Percentiles rank a stretch among this genome's conserved stretches.
Conservation (phyloP, 2,113 vertebrate genomes). For the Agelaius phoeniceus region DNA sequence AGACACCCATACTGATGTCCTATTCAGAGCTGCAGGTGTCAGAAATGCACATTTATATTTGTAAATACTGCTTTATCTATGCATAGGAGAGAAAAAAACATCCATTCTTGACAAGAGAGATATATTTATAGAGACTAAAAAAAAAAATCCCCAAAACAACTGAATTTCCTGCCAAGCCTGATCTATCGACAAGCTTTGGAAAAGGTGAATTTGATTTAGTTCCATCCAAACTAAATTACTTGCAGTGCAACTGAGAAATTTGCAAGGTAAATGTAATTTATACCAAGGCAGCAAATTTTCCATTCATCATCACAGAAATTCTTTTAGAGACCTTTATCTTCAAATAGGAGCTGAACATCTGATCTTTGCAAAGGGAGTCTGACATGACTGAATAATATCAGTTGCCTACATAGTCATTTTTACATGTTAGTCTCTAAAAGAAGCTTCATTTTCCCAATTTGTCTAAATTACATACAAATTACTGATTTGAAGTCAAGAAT, state of each 20-base stretch:
- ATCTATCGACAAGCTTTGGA: conserved; percentile 7
- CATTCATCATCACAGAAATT: conserved; percentile 4
- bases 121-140: not conserved
- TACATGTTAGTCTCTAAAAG: not conserved
- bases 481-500: not conserved
- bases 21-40: not conserved
- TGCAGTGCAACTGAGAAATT: conserved; percentile 27
- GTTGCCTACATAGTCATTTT: not conserved
- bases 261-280: conserved; percentile 64
- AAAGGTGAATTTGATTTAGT: conserved; percentile 61
- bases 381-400: not conserved
- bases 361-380: not conserved
- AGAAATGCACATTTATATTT: not conserved
- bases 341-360: not conserved
- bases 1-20: not conserved
- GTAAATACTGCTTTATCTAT: not conserved
- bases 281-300: conserved; percentile 5
- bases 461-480: not conserved
- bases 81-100: not conserved
- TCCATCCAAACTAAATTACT: conserved; percentile 55
- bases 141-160: not conserved
- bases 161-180: conserved; percentile 34
- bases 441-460: not conserved
- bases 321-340: not conserved
- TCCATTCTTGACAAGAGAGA: not conserved